These are phyloP conservation scores for Tetropium fuscum DNA, from an alignment of 2,888 invertebrate species.

Conservation along the genomic window DNA sequence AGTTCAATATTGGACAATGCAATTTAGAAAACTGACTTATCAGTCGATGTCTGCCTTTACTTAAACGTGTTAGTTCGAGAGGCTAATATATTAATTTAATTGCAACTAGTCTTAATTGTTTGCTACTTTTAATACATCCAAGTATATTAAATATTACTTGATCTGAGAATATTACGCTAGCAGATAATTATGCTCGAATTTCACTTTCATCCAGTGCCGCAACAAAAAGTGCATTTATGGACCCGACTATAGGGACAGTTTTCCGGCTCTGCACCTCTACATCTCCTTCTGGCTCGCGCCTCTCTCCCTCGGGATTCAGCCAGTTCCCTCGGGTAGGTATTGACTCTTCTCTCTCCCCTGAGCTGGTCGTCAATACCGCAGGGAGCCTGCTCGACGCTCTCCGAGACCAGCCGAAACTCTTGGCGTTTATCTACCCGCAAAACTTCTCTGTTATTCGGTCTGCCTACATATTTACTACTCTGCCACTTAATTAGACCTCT, in stretches of 20 bases:
- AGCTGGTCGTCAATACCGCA: slow-evolving; percentile 70
- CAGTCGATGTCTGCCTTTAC: no score
- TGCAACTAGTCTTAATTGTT: no score
- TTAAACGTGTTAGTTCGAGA: no score
- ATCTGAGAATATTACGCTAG: no score
- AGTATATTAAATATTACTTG: no score
- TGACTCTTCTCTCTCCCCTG: slow-evolving; percentile 70
- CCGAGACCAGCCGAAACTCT: slow-evolving; percentile 58
- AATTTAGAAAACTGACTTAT: no score
- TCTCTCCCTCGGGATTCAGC: slow-evolving; percentile 56
- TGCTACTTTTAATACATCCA: no score
- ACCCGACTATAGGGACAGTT: slow-evolving; percentile 14
- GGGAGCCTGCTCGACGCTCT: slow-evolving; percentile 63
- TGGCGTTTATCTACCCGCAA: slow-evolving; percentile 59
- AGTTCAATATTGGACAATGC: no score
- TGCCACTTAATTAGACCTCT: slow-evolving; percentile 52
- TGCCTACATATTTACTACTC: slow-evolving; percentile 55
- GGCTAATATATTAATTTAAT: no score
- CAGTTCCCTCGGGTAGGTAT: slow-evolving; percentile 68
- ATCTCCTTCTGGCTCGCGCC: slow-evolving; percentile 29
- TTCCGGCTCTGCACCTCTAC: slow-evolving; percentile 30
- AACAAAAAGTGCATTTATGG: neutral
- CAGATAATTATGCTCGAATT: neutral
- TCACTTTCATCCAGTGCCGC: neutral
- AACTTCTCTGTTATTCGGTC: slow-evolving; percentile 59